Percentiles rank a stretch among this genome's conserved stretches.
Conservation (phyloP, 2,888 invertebrate species). For the Cataglyphis rosenhaueri region DNA sequence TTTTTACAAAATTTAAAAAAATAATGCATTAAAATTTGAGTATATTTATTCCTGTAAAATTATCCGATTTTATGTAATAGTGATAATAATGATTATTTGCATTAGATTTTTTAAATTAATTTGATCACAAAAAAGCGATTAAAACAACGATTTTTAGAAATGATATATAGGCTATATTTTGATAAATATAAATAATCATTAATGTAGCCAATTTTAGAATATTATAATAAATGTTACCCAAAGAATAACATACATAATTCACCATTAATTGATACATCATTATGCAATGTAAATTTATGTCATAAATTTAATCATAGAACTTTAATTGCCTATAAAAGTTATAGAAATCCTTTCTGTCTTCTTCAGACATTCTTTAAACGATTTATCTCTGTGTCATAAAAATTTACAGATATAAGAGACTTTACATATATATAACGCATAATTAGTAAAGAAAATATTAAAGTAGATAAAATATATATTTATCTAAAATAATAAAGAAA, state of each 20-base stretch:
- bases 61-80: not conserved
- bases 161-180: not conserved
- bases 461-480: not conserved
- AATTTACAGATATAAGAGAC: not conserved
- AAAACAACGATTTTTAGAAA: not conserved
- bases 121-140: not conserved
- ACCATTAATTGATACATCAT: not conserved
- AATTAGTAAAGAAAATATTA: not conserved
- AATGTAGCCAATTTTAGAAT: not conserved
- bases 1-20: constrained; percentile 8
- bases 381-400: not conserved
- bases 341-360: not conserved
- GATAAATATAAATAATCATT: not conserved
- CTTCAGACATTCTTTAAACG: not conserved
- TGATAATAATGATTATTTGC: not conserved
- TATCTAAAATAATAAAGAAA: not conserved
- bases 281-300: not conserved
- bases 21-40: not conserved
- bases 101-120: not conserved
- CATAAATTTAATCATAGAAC: not conserved
- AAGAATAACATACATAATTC: not conserved
- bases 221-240: constrained; percentile 16
- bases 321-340: not conserved
- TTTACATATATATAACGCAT: not conserved
- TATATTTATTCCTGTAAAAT: not conserved